Evolutionary conservation across 2,888 invertebrate species (phyloP), one percentile per base, ranked within the genome.

Genomic region (Macrostomum cliftonense): DNA sequence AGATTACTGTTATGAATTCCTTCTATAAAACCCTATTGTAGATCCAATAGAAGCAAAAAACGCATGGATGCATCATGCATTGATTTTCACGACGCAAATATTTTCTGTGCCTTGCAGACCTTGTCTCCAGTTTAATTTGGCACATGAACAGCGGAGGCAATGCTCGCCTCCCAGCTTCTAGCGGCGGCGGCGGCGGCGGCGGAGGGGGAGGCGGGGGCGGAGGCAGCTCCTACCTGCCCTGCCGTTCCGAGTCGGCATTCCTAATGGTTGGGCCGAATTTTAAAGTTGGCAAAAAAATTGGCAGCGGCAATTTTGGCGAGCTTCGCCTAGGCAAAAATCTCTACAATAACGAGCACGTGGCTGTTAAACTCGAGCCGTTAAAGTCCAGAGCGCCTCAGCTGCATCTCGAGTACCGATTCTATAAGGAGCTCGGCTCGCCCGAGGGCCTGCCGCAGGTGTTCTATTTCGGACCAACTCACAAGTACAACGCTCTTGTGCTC

Each of bases 201-300:
- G 9, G n/a, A n/a, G n/a, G n/a, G n/a, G n/a, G n/a, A n/a, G n/a
- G n/a, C n/a, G n/a, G n/a, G n/a, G n/a, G n/a, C n/a, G n/a, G n/a
- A n/a, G n/a, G 9, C 28, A 28, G 28, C 28, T 28, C 28, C 28
- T 28, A 28, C 28, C 28, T 28, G 28, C 28, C 28, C 28, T 28
- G 28, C 9, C 28, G 28, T 9, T 28, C 28, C 28, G 28, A 28
- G 28, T 28, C 28, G 5, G 28, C 28, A 39, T 19, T 91, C 64
- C 79, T 95, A 65, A 95, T 97, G 93, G 95, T 97, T 67, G 95
- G 97, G 64, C 95, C 97, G 68, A 97, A 97, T 77, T 97, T 93
- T 76, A 82, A 93, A 71, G 95, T 97, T 66, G 97, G 97, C 64
- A 97, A 95, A 78, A 97, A 99, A 77, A 99, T 99, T 72, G 97